Evolutionary conservation across 2,113 vertebrate species (phyloP).

Genomic region (Gila orcuttii): DNA sequence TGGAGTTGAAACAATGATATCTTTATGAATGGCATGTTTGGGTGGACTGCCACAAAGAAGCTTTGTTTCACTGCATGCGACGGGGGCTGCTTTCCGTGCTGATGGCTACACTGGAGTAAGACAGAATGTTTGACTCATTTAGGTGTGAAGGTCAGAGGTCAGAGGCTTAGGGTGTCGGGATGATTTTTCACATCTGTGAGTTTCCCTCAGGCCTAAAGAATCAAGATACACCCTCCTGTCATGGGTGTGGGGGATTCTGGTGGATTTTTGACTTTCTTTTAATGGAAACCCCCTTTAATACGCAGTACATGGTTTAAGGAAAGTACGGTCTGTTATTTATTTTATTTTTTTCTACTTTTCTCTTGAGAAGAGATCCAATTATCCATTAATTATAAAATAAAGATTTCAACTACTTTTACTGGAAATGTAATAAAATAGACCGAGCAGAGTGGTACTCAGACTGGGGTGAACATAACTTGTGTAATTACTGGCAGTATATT

Average conservation of each 20-base stretch:
- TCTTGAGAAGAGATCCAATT: background rate
- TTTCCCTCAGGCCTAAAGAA: constrained; percentile 34
- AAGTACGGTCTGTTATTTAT: background rate
- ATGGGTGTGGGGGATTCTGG: background rate
- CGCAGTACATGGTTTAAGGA: background rate
- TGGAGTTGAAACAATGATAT: constrained; percentile 43
- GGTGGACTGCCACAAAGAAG: constrained; percentile 50
- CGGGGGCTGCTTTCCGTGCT: constrained; percentile 41
- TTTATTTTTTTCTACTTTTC: no score
- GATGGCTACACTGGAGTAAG: constrained; percentile 25
- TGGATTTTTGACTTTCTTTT: background rate
- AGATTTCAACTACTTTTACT: background rate
- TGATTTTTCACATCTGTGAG: constrained; percentile 54
- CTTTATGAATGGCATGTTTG: constrained; percentile 46
- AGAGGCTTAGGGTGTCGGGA: constrained; percentile 46
- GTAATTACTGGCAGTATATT: constrained; percentile 56
- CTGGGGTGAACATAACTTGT: constrained; percentile 23
- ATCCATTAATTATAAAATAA: constrained; percentile 13
- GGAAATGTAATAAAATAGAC: constrained; percentile 1
- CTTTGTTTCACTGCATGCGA: constrained; percentile 51
- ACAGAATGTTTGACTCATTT: constrained; percentile 54
- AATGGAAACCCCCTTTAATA: background rate
- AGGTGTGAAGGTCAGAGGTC: constrained; percentile 55
- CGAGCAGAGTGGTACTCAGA: background rate
- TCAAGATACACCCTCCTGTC: constrained; percentile 33